phyloP scores from a whole-genome alignment of 2,113 vertebrate genomes.

The Lampris megalopsis region DNA sequence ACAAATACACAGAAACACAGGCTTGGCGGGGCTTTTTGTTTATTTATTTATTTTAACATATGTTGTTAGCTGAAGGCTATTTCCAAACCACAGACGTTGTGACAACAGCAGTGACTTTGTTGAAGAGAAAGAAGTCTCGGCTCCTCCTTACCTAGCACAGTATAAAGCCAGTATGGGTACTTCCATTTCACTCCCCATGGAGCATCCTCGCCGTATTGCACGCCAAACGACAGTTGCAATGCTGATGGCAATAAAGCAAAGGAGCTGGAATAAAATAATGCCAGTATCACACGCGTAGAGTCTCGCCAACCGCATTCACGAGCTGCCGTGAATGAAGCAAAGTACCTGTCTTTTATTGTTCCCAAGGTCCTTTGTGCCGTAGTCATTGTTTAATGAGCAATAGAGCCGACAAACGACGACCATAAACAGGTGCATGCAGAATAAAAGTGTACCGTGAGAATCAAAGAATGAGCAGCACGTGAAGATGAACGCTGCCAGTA shows the following conservation, averaged over 20 bases:
- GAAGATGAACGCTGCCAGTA: constrained; percentile 56
- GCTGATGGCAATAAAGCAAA: constrained; percentile 65
- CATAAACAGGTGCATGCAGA: constrained; percentile 66
- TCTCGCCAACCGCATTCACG: constrained; percentile 68
- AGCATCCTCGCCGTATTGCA: constrained; percentile 58
- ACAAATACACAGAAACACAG: constrained; percentile 44
- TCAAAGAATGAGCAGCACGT: constrained; percentile 72
- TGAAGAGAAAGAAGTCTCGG: constrained; percentile 52
- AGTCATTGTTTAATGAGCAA: constrained; percentile 76
- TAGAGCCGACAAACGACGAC: constrained; percentile 76
- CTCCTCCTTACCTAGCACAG: constrained; percentile 63
- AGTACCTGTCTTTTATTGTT: constrained; percentile 68
- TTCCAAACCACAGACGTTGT: constrained; percentile 63
- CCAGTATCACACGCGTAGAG: constrained; percentile 71
- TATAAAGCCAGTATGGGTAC: constrained; percentile 48
- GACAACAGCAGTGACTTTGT: constrained; percentile 52
- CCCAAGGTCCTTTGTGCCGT: constrained; percentile 66
- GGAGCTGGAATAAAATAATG: constrained; percentile 60
- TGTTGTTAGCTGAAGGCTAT: constrained; percentile 73
- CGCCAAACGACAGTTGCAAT: constrained; percentile 60
- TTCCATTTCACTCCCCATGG: constrained; percentile 59
- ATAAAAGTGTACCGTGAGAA: constrained; percentile 64
- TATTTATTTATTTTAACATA: constrained; percentile 31
- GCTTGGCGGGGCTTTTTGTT: constrained; percentile 32
- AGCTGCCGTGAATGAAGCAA: constrained; percentile 77